Conservation (phyloP, 30 jellyfish, hydroid and myxozoan genomes). For the Morbakka virulenta region DNA sequence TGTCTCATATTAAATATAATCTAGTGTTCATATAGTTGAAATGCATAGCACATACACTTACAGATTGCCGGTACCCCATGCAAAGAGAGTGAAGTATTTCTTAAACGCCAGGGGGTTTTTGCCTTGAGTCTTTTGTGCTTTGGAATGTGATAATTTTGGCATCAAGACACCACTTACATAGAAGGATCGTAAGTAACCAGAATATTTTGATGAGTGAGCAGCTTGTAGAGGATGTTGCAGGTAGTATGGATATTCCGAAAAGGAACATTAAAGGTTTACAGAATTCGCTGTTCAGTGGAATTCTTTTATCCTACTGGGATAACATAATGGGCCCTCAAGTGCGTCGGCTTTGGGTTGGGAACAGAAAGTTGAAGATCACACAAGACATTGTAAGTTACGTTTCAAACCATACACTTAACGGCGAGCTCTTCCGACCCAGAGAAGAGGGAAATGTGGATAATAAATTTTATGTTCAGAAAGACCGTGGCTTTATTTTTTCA, state of each 20-base stretch:
- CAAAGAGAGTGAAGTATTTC: too few relatives aligned
- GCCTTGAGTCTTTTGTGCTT: too few relatives aligned
- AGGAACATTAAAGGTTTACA: background rate
- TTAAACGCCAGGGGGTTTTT: too few relatives aligned
- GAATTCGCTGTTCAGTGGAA: constrained; percentile 63
- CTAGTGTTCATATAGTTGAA: too few relatives aligned
- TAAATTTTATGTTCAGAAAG: constrained; percentile 63
- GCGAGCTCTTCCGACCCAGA: constrained; percentile 78
- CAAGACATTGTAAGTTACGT: constrained; percentile 52
- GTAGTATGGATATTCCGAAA: background rate
- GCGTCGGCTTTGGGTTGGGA: constrained; percentile 70
- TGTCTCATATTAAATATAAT: too few relatives aligned
- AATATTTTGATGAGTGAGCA: too few relatives aligned
- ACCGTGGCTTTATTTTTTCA: constrained; percentile 63
- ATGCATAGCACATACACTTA: too few relatives aligned
- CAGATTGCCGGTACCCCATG: too few relatives aligned
- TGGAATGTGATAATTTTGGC: too few relatives aligned
- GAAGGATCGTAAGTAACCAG: too few relatives aligned
- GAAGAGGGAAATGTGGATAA: constrained; percentile 66
- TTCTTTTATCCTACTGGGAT: constrained; percentile 80
- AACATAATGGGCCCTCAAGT: constrained; percentile 85
- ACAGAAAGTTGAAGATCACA: constrained; percentile 38
- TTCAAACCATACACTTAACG: constrained; percentile 81
- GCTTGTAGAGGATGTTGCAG: too few relatives aligned
- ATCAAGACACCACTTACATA: too few relatives aligned